Base-by-base conservation (phyloP, 2,797 vertebrate species). In the Lepilemur ruficaudatus region DNA sequence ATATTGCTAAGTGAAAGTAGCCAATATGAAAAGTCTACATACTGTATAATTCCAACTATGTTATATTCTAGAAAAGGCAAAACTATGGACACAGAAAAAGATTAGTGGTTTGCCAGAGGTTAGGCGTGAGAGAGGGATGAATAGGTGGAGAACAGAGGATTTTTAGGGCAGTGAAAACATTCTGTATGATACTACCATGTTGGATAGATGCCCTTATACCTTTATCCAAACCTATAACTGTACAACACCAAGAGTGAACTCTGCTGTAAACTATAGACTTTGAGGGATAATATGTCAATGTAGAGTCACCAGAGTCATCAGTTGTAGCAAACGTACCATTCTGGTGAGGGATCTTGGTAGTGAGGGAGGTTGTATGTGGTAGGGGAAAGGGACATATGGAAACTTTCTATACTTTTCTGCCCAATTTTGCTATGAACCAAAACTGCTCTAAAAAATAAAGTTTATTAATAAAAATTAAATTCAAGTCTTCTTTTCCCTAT, bases 311-410 rank as follows among this genome's bases (percentile, higher is more conserved):
- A 28, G 30, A 18, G 2, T 52, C 41, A 32, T 65, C 20, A 32
- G 0, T 14, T 5, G 4, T 43, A 69, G 59, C 4, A 6, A 65
- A 15, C 14, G 14, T 13, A 38, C 17, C 22, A 5, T 30, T 91
- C 67, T 46, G 30, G 32, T 46, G 43, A 35, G 1, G n/a, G 18
- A 32, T 63, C 32, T 8, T 17, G 12, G n/a, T n/a, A 43, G 23
- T 14, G 73, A 14, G 14, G 17, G 43, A 43, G 7, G 7, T 22
- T 30, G 5, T 46, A 4, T 4, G 23, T 35, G 4, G 46, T 0
- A 20, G 32, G 32, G 25, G 0, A 1, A 11, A 5, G 1, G 3
- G 10, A 20, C 12, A 18, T 4, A 18, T 4, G 57, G 69, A 83
- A 67, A 85, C 18, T 41, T 8, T 50, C 1, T 20, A 4, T 50